Evolutionary conservation across 2,888 invertebrate genomes (phyloP), one percentile per base, ranked within the genome.

Genomic region (Lymantria dispar): DNA sequence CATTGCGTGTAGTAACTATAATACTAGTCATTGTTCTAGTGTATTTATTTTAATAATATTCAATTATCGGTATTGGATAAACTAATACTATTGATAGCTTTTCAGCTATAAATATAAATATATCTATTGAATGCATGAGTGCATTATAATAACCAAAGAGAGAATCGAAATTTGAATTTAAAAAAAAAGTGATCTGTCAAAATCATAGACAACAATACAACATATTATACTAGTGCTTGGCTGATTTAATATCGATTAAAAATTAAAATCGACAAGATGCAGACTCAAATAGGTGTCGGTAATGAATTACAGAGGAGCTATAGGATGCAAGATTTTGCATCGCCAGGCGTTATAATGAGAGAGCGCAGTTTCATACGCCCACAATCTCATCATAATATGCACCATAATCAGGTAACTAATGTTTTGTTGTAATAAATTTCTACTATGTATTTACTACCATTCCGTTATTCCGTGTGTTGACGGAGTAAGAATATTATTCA

Each of bases 331-430:
- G 93, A 93, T 72, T 93, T 93, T 72, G 87, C 91, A 46, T 76
- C 92, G 37, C 89, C 91, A 42, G 86, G 90, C 52, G 92, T 94
- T 64, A 93, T 94, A 72, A 93, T 94, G 78, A 85, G 95, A 62
- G 95, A 95, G 80, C 90, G 95, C 63, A 95, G 95, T 80, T 95
- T 95, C 80, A 92, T 95, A 48, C 92, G 94, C 54, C 92, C 93
- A 42, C 94, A 92, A 70, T 91, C 90, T 2, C 92, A 93, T 74
- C 91, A 93, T 75, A 92, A 88, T 60, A 85, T 91, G 82, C 92
- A 92, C 80, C 91, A 91, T 76, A 88, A 87, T 80, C 92, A 91
- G 91, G 92, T 92, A 66, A 65, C 22, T 22, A 22, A 22, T 22
- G 22, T 22, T 22, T 22, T 22, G 5, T 22, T 22, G 2, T 22